These are phyloP conservation scores for Caenorhabditis macrosperma DNA, from an alignment of 2,888 invertebrate species.

Conservation along the genomic window DNA sequence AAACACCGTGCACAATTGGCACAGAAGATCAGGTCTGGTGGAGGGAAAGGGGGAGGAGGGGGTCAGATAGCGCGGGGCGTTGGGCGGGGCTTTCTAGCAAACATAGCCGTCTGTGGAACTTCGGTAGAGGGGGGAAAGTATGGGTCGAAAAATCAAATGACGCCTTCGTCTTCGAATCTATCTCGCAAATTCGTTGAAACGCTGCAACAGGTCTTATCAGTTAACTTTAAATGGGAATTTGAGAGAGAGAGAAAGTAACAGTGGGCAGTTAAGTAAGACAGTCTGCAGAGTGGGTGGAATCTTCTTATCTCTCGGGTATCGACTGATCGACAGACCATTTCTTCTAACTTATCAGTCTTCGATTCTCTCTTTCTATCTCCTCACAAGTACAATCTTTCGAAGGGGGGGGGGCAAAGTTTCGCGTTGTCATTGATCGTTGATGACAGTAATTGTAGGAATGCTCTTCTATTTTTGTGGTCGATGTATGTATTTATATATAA, in stretches of 20 bases:
- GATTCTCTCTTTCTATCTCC: no score
- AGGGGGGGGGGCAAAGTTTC: neutral
- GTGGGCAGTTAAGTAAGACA: neutral
- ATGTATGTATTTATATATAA: no score
- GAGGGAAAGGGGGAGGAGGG: constrained; percentile 1
- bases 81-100: constrained; percentile 25
- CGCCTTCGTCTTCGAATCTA: neutral
- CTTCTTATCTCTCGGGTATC: neutral
- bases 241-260: neutral
- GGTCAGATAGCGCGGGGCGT: neutral
- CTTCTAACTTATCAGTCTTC: neutral
- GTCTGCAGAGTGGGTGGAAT: constrained; percentile 5
- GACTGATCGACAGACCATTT: neutral
- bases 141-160: constrained; percentile 42
- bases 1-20: neutral
- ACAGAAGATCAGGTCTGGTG: constrained; percentile 26
- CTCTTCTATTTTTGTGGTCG: no score
- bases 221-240: neutral
- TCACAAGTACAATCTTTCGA: neutral
- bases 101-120: constrained; percentile 19
- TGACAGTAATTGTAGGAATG: no score
- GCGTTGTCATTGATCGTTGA: no score
- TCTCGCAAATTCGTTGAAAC: constrained; percentile 19
- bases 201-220: neutral
- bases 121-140: constrained; percentile 8